Base-by-base conservation (phyloP, 2,888 invertebrate species). In the Epistrophella euchroma region DNA sequence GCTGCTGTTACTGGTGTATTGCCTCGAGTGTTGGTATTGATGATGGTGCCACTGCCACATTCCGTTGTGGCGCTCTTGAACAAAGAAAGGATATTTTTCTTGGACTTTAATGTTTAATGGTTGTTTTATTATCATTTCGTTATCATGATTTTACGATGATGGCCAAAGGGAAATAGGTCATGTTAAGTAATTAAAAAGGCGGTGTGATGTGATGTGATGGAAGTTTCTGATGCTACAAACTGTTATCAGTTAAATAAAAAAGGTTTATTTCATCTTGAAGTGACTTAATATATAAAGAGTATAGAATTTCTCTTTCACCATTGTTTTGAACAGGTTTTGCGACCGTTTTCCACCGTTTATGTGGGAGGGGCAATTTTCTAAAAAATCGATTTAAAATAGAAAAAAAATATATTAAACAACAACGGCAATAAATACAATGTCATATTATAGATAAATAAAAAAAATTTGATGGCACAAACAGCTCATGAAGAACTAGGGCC, bases 1-100 rank as follows among this genome's bases (percentile, higher is more conserved):
- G 45, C 15, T 62, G 11, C 37, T 4, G 6, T 37, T 37, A 4
- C 13, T 37, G 5, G 13, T 50, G n/a, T 52, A 52, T 52, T 52
- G 52, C 52, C 52, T n/a, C n/a, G n/a, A 52, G 78, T 78, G 78
- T 74, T 84, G 66, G 58, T 80, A 75, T 84, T 71, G 84, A 79
- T 75, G 37, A 45, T 79, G n/a, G n/a, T n/a, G n/a, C n/a, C n/a
- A n/a, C n/a, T n/a, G 75, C 56, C 60, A 45, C 17, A 68, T 77
- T 77, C 47, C 60, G 22, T 37, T 22, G 35, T 32, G 37, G 45
- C 32, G 15, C 25, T 55, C 15, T 47, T 17, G 43, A 64, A 75
- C 79, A 84, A 74, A 64, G 79, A 52, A 58, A 25, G 66, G 64
- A 75, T 71, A 66, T 50, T 64, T 74, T 52, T 40, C 45, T 56